phyloP scores from a whole-genome alignment of 2,113 vertebrate species.

The Oplegnathus fasciatus region DNA sequence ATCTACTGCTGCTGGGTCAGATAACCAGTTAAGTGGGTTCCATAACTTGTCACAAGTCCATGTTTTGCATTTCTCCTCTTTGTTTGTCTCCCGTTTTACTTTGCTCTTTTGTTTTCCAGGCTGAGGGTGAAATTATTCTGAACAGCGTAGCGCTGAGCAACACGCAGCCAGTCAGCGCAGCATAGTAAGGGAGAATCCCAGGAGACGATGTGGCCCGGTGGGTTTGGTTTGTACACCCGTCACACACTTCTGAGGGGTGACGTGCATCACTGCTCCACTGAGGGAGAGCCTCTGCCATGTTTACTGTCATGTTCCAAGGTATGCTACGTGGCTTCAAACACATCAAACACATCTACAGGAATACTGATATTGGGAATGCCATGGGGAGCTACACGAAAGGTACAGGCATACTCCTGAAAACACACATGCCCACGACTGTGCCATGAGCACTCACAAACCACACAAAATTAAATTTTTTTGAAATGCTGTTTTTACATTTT shows the following conservation, averaged over 20 bases:
- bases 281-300: slow-evolving; percentile 83
- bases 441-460: slow-evolving; percentile 47
- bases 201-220: slow-evolving; percentile 76
- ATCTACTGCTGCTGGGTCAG: slow-evolving; percentile 73
- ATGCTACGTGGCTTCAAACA: slow-evolving; percentile 85
- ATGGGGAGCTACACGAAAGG: slow-evolving; percentile 65
- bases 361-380: slow-evolving; percentile 85
- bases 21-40: slow-evolving; percentile 78
- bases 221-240: slow-evolving; percentile 83
- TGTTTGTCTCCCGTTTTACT: slow-evolving; percentile 59
- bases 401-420: slow-evolving; percentile 68
- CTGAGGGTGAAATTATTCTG: slow-evolving; percentile 55
- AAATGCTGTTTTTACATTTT: slow-evolving; percentile 12
- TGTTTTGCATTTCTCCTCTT: slow-evolving; percentile 63
- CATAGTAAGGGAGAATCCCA: slow-evolving; percentile 69
- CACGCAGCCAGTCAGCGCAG: slow-evolving; percentile 69
- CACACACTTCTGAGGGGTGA: slow-evolving; percentile 83
- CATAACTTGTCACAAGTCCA: slow-evolving; percentile 74
- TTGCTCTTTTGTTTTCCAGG: slow-evolving; percentile 70
- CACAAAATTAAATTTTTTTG: slow-evolving; percentile 46
- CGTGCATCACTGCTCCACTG: slow-evolving; percentile 82
- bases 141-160: slow-evolving; percentile 63
- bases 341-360: slow-evolving; percentile 83
- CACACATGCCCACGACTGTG: slow-evolving; percentile 65
- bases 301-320: slow-evolving; percentile 86